Conservation (phyloP, 2,797 vertebrate species). For the Remorina albescens region DNA sequence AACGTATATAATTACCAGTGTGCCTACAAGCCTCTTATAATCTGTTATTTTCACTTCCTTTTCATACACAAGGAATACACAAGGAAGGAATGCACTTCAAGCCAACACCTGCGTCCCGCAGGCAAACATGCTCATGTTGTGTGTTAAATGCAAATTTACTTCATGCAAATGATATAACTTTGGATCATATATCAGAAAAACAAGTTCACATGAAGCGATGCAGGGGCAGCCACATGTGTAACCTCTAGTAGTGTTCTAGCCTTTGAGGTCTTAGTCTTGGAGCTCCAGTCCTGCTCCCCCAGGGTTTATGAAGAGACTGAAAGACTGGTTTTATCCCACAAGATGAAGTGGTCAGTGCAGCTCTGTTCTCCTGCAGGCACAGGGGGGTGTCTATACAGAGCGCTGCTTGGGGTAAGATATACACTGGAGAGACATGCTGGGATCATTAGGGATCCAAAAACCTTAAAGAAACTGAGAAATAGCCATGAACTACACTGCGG, state of each 20-base stretch:
- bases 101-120: not conserved
- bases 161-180: conserved; percentile 7
- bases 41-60: conserved; percentile 20
- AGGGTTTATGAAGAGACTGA: conserved; percentile 58
- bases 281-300: conserved; percentile 50
- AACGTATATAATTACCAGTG: conserved; percentile 46
- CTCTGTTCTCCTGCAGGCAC: conserved; percentile 61
- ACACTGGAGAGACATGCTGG: conserved; percentile 68
- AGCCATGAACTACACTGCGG: conserved; percentile 66
- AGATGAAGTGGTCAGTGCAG: conserved; percentile 80
- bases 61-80: conserved; percentile 17
- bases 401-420: conserved; percentile 68
- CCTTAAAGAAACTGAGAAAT: conserved; percentile 67
- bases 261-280: conserved; percentile 61
- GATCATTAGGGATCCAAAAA: conserved; percentile 71
- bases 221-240: conserved; percentile 40
- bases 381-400: conserved; percentile 60
- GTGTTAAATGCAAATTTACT: conserved; percentile 15
- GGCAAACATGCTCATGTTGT: not conserved
- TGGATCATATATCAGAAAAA: conserved; percentile 14
- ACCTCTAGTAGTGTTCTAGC: conserved; percentile 39
- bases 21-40: conserved; percentile 20
- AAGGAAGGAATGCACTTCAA: not conserved
- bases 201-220: conserved; percentile 16
- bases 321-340: conserved; percentile 72